Percentiles rank a stretch among this genome's conserved stretches.
Conservation (phyloP, 2,888 invertebrate genomes). For the Melipona beecheii region DNA sequence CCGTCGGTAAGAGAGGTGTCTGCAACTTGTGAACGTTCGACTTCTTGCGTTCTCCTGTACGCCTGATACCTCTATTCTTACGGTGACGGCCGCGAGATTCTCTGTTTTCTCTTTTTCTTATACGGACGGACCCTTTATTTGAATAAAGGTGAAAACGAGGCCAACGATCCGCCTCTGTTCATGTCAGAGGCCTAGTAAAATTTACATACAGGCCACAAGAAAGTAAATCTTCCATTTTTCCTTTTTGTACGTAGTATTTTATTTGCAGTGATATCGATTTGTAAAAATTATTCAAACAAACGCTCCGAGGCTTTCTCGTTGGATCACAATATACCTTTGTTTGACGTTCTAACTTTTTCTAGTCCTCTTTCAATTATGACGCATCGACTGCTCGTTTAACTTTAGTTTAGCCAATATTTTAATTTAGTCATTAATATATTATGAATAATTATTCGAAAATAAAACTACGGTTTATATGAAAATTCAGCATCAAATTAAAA, state of each 20-base stretch:
- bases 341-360: not conserved
- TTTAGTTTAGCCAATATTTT: not conserved
- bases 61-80: constrained; percentile 24
- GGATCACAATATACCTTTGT: not conserved
- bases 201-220: not conserved
- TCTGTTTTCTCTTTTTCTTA: constrained; percentile 36
- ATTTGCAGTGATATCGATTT: not conserved
- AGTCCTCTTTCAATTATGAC: not conserved
- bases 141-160: not conserved
- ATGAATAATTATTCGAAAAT: not conserved
- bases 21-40: not conserved
- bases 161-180: not conserved
- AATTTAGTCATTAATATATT: not conserved
- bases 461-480: not conserved
- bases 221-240: too few species aligned
- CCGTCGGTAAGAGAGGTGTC: constrained; percentile 41
- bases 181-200: not conserved
- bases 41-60: constrained; percentile 6
- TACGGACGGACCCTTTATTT: not conserved
- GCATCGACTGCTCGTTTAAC: not conserved
- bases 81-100: constrained; percentile 37
- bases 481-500: not conserved
- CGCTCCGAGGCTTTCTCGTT: not conserved
- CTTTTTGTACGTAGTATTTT: not conserved
- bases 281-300: not conserved